phyloP scores from a whole-genome alignment of 1,140 invertebrate genomes.

The Wiebesia pumilae region DNA sequence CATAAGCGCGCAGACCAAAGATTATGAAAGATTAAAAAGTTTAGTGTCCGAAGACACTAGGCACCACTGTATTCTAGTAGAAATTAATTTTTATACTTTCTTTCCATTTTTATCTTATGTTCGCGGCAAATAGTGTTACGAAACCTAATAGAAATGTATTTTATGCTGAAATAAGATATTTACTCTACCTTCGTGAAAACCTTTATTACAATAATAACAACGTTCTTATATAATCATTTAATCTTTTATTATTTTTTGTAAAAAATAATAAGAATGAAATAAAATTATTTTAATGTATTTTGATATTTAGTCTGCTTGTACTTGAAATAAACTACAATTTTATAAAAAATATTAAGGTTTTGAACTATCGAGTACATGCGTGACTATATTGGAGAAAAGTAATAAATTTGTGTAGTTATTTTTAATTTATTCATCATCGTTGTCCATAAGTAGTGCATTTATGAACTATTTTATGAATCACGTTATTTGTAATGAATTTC shows the following conservation, averaged over 20 bases:
- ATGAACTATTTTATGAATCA: not conserved
- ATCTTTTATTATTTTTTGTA: not conserved
- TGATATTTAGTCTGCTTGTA: not conserved
- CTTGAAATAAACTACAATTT: not conserved
- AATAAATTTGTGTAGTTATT: not conserved
- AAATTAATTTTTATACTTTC: slow-evolving; percentile 40
- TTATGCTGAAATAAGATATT: not conserved
- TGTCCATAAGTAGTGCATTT: not conserved
- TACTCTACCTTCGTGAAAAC: not conserved
- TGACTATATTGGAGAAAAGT: not conserved
- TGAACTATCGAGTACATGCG: not conserved
- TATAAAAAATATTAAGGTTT: not conserved
- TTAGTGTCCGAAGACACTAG: slow-evolving; percentile 35
- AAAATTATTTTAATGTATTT: not conserved
- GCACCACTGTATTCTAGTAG: slow-evolving; percentile 7
- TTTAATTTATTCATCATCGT: not conserved
- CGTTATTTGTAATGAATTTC: no score
- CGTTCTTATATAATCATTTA: not conserved
- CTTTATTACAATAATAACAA: slow-evolving; percentile 22
- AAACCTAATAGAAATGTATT: slow-evolving; percentile 1
- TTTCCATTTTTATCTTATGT: slow-evolving; percentile 24
- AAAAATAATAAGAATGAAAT: not conserved
- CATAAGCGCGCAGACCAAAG: slow-evolving; percentile 40
- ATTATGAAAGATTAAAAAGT: slow-evolving; percentile 51
- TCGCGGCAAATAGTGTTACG: not conserved